Evolutionary conservation across 2,797 vertebrate species (phyloP), one percentile per base, ranked within the genome.

Genomic region (Rhodeus uyekii): DNA sequence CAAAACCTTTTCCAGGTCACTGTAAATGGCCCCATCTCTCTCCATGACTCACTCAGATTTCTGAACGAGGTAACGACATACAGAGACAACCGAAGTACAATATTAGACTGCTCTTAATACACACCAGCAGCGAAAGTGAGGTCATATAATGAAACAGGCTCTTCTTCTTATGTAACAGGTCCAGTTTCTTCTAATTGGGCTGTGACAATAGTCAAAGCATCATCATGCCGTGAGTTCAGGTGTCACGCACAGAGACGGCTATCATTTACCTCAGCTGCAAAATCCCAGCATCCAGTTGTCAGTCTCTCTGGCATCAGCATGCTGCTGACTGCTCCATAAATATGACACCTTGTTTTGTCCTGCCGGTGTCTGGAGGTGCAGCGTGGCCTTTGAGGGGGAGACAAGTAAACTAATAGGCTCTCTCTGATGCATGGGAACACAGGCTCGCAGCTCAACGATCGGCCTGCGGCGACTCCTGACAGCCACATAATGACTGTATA

Each of bases 291-390:
- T 79, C 50, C 55, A 46, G 86, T 91, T 94, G 93, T 94, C 93
- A 94, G 92, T 88, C 90, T 90, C 88, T 89, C 75, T 44, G 86
- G 85, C 89, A 91, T 94, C 89, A 90, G 90, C 88, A 89, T 91
- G 88, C 91, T 89, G 91, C 94, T 92, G 93, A 94, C 94, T 93
- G 92, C 92, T 94, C 91, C 94, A 95, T 94, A 94, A 95, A 95
- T 95, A 94, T 93, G 94, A 95, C 95, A 94, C 93, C 93, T 93
- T 94, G 93, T 94, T 95, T 95, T 95, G 94, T 95, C 93, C 94
- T 94, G 91, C 91, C 93, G 93, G 93, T 92, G 91, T 94, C 94
- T 94, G 93, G 92, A 92, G 92, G 92, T 92, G 91, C 89, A 89
- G 89, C 88, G 91, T 92, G 90, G 93, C 94, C 93, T 95, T 95